Conservation (phyloP, 2,888 invertebrate genomes). For the Lithophane leautieri region DNA sequence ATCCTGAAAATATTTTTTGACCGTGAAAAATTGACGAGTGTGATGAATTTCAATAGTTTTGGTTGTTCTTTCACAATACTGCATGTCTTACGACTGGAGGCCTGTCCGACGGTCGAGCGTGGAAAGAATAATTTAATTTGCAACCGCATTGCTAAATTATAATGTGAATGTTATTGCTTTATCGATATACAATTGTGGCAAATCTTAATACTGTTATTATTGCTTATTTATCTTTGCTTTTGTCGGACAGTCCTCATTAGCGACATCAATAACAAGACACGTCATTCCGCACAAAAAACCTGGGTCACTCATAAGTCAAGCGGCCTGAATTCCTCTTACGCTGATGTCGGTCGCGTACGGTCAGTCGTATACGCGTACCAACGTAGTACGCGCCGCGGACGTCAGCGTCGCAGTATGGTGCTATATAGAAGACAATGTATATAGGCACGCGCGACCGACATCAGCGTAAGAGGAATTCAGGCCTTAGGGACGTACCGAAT, state of each 20-base stretch:
- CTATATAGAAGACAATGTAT: too few relatives aligned
- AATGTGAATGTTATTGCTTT: conserved; percentile 33
- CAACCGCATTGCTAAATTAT: conserved; percentile 3
- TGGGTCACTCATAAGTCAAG: background rate
- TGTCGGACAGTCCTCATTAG: conserved; percentile 22
- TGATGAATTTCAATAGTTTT: conserved; percentile 41
- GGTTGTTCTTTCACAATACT: conserved; percentile 39
- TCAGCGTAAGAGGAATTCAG: too few relatives aligned
- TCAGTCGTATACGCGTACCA: too few relatives aligned
- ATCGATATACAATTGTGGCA: conserved; percentile 18
- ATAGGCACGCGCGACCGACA: too few relatives aligned
- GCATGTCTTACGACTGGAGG: conserved; percentile 31
- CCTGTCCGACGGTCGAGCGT: conserved; percentile 20
- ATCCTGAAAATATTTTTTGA: conserved; percentile 56
- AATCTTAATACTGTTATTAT: conserved; percentile 33
- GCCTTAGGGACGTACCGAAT: background rate
- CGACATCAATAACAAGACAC: conserved; percentile 15
- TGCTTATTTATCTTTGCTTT: conserved; percentile 15
- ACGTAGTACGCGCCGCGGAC: too few relatives aligned
- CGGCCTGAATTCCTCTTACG: too few relatives aligned
- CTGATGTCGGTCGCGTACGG: too few relatives aligned
- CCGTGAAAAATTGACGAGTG: conserved; percentile 58
- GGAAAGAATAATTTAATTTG: conserved; percentile 4
- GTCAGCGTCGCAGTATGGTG: too few relatives aligned
- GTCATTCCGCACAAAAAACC: background rate